Evolutionary conservation across 1,140 invertebrate species (phyloP).

Genomic region (Cherax quadricarinatus): DNA sequence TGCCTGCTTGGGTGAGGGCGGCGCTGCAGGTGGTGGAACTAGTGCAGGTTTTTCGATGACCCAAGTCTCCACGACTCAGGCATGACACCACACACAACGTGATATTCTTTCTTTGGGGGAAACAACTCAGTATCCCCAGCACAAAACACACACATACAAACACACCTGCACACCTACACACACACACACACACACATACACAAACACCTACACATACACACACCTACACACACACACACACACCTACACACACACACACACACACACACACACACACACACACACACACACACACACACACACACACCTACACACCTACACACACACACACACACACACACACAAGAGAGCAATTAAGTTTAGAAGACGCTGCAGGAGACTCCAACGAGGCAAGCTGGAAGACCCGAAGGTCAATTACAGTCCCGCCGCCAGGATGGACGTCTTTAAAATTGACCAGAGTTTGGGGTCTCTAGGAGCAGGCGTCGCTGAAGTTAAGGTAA

Average conservation of each 20-base stretch:
- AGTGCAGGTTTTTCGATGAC: background rate
- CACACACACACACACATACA: too few species aligned
- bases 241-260: too few species aligned
- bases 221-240: too few species aligned
- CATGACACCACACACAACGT: background rate
- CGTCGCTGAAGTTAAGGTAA: conserved; percentile 79
- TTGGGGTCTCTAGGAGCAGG: conserved; percentile 67
- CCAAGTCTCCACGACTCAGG: background rate
- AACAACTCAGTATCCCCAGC: too few species aligned
- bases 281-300: too few species aligned
- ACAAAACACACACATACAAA: too few species aligned
- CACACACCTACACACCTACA: too few species aligned
- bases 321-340: background rate
- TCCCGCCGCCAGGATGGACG: conserved; percentile 65
- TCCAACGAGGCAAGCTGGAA: background rate
- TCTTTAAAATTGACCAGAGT: conserved; percentile 74
- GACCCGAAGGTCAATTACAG: background rate
- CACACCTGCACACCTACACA: too few species aligned
- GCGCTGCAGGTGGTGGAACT: background rate
- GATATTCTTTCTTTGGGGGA: background rate
- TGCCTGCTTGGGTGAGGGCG: background rate
- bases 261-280: too few species aligned
- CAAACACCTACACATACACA: too few species aligned
- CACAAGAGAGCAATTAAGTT: background rate
- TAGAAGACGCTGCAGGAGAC: background rate